phyloP scores from a whole-genome alignment of 2,113 vertebrate genomes.

The Cynoglossus semilaevis region DNA sequence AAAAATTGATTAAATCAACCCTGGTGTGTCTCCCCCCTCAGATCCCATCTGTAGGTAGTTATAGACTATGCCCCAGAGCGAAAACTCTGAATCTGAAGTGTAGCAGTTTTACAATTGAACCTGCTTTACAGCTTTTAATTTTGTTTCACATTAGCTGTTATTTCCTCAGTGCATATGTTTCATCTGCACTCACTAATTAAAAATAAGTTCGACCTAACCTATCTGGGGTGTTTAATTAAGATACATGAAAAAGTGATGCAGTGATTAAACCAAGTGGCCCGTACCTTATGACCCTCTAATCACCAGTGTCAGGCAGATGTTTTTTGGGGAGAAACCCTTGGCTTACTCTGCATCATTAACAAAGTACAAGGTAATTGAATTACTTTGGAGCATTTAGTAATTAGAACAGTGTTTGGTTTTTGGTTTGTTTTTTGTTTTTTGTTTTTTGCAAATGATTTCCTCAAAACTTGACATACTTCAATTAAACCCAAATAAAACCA shows the following conservation, averaged over 20 bases:
- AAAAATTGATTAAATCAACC: conserved; percentile 71
- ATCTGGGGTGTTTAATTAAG: conserved; percentile 7
- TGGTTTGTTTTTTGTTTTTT: too few species aligned
- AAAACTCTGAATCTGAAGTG: conserved; percentile 27
- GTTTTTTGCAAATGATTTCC: too few species aligned
- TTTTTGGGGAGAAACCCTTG: not conserved
- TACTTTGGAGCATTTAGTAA: too few species aligned
- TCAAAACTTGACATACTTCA: too few species aligned
- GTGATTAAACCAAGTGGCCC: not conserved
- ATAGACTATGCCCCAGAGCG: conserved; percentile 54
- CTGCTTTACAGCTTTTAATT: conserved; percentile 24
- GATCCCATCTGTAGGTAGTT: conserved; percentile 59
- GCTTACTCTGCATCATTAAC: not conserved
- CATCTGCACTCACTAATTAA: not conserved
- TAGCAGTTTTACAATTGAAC: conserved; percentile 34
- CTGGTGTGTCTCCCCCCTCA: conserved; percentile 42
- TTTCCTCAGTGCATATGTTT: not conserved
- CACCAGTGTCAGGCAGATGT: not conserved
- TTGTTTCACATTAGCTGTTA: conserved; percentile 9
- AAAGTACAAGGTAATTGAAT: too few species aligned
- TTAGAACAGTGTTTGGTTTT: too few species aligned
- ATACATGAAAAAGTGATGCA: conserved; percentile 15
- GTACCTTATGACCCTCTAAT: too few species aligned
- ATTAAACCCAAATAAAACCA: too few species aligned
- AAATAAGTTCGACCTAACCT: conserved; percentile 8